Evolutionary conservation across 2,797 vertebrate species (phyloP), one percentile per base, ranked within the genome.

Genomic region (Tympanoctomys barrerae): DNA sequence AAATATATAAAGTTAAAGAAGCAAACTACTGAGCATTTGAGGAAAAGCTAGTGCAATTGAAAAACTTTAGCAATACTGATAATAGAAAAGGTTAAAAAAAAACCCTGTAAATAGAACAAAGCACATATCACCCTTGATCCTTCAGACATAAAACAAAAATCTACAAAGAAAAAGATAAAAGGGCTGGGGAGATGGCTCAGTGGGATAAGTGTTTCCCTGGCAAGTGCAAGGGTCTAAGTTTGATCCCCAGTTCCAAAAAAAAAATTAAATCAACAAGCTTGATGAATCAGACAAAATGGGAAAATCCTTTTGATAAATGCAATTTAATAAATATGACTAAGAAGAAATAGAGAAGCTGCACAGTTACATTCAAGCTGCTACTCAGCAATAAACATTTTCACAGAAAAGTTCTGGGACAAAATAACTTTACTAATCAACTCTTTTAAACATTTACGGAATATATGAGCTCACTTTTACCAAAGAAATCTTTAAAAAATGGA

Each of bases 281-380:
- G 36, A 94, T 64, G 46, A 52, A 11, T 81, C 26, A 31, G 42
- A 70, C 42, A 66, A 87, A 68, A 78, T 49, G 11, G 22, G 24
- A 62, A 91, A 81, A 90, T 81, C 7, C 4, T 80, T 94, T 46
- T 87, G 59, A 68, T 66, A 80, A 94, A 81, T 39, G 24, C 7
- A 81, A 36, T 21, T 66, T 57, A 91, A 46, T 78, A 81, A 82
- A 89, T 8, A 14, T 86, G 68, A 71, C 14, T 64, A 77, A 93
- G 26, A 91, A 94, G 71, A 96, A 87, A 77, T 42, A 88, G 75
- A 93, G 84, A 87, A 59, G 18, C 10, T 49, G 70, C 59, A 46
- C 3, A 54, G 39, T 84, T 46, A 31, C 79, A 89, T 62, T 71
- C 78, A 82, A 64, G 16, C 24, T 66, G 31, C 31, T 73, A 68